Conservation (phyloP, 1,140 invertebrate genomes). For the Leptinotarsa defecta region DNA sequence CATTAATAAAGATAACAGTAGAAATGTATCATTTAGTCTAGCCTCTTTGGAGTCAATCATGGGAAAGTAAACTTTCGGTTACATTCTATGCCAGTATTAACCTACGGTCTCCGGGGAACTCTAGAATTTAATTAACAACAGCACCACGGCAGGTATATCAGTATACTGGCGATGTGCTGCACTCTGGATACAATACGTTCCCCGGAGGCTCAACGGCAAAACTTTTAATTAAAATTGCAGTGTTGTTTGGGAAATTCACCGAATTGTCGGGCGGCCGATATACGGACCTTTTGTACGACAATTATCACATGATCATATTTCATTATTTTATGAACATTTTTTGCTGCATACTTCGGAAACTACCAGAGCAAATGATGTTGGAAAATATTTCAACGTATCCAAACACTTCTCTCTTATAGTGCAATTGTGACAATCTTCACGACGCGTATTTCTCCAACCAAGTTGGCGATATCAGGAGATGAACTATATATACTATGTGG, state of each 20-base stretch:
- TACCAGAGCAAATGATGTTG: no score
- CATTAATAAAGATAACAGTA: no score
- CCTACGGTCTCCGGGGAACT: not conserved
- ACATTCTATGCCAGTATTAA: constrained; percentile 1
- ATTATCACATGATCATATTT: no score
- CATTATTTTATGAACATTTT: no score
- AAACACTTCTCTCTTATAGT: no score
- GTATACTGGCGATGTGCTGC: not conserved
- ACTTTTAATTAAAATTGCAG: constrained; percentile 20
- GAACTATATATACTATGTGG: no score
- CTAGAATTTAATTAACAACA: constrained; percentile 22
- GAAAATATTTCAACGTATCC: no score
- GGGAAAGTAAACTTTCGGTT: not conserved
- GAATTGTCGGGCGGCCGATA: not conserved
- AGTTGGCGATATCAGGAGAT: no score
- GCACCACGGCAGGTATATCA: constrained; percentile 14
- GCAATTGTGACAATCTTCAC: no score
- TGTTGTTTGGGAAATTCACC: not conserved
- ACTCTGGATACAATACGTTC: constrained; percentile 13
- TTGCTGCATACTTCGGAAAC: no score
- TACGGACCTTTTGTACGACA: not conserved
- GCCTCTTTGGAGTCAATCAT: not conserved
- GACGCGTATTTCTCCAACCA: no score
- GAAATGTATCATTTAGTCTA: no score
- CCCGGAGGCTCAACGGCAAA: not conserved